phyloP scores from a whole-genome alignment of 1,140 invertebrate genomes.

The Zaprionus kolodkinae region DNA sequence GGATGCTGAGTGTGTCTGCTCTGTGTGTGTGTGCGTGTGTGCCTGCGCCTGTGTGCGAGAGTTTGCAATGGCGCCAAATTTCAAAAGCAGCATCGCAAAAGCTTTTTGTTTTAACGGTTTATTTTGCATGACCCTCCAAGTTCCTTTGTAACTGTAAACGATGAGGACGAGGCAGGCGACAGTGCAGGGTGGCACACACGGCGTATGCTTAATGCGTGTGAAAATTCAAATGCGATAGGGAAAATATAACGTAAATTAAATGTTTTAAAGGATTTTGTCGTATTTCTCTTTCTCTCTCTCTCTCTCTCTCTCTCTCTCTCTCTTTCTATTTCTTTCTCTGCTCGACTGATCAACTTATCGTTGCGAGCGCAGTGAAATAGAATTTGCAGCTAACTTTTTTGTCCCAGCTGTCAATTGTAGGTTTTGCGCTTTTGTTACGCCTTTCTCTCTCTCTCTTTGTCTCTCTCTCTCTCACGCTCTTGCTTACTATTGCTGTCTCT shows the following conservation, averaged over 20 bases:
- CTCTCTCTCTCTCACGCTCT: background rate
- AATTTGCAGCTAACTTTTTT: conserved; percentile 24
- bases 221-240: conserved; percentile 25
- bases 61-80: conserved; percentile 68
- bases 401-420: conserved; percentile 15
- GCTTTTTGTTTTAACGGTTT: conserved; percentile 72
- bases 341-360: conserved; percentile 11
- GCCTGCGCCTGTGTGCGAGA: conserved; percentile 24
- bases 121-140: conserved; percentile 64
- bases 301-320: background rate
- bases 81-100: conserved; percentile 72
- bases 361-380: background rate
- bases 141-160: conserved; percentile 74
- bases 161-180: too few species aligned
- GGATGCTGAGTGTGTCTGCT: conserved; percentile 33
- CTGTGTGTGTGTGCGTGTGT: conserved; percentile 23
- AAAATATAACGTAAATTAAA: conserved; percentile 12
- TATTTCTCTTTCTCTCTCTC: too few species aligned
- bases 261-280: background rate
- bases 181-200: conserved; percentile 19
- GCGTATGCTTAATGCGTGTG: conserved; percentile 30
- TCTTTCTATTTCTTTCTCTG: background rate
- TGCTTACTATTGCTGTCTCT: background rate
- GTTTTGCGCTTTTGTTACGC: conserved; percentile 1
- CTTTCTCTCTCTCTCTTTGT: background rate